A percentile compares a stretch with the other conserved stretches of the same genome.
Evolutionary conservation across 1,140 invertebrate genomes (phyloP).

Genomic region (Coenobita brevimanus): DNA sequence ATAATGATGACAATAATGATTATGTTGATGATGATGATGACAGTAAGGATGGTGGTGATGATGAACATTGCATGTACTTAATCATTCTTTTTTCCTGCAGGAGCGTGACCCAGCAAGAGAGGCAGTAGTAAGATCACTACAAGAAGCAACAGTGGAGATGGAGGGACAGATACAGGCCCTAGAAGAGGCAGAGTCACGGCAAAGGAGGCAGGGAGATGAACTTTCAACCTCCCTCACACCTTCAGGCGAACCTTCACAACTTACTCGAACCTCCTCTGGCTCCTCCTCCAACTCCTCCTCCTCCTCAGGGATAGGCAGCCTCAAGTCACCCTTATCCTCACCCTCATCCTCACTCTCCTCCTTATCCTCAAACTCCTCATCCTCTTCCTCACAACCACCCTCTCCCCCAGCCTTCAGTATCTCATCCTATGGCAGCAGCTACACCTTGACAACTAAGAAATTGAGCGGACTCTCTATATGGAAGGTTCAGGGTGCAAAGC

Average conservation of each 20-base stretch:
- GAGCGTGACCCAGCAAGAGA: constrained; percentile 51
- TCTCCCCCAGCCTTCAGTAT: constrained; percentile 47
- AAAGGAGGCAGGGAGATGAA: neutral
- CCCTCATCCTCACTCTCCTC: constrained; percentile 35
- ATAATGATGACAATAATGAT: too few species aligned
- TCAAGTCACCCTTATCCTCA: neutral
- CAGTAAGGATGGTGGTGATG: too few species aligned
- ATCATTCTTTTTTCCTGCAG: too few species aligned
- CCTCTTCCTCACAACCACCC: constrained; percentile 1
- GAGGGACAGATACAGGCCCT: constrained; percentile 61
- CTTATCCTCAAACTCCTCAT: constrained; percentile 14
- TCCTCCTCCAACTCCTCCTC: constrained; percentile 6
- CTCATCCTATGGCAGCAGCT: constrained; percentile 9
- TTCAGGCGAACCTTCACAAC: neutral
- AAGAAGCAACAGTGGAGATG: constrained; percentile 68
- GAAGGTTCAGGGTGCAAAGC: neutral
- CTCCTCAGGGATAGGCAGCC: constrained; percentile 31
- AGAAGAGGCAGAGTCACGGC: constrained; percentile 47
- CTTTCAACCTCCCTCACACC: neutral
- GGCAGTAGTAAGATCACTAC: constrained; percentile 65
- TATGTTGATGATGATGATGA: too few species aligned
- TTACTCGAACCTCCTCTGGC: neutral
- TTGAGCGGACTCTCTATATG: constrained; percentile 7
- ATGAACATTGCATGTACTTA: too few species aligned
- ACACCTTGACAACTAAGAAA: neutral